phyloP scores from a whole-genome alignment of 2,797 vertebrate genomes.

The Enteromius argenteus region DNA sequence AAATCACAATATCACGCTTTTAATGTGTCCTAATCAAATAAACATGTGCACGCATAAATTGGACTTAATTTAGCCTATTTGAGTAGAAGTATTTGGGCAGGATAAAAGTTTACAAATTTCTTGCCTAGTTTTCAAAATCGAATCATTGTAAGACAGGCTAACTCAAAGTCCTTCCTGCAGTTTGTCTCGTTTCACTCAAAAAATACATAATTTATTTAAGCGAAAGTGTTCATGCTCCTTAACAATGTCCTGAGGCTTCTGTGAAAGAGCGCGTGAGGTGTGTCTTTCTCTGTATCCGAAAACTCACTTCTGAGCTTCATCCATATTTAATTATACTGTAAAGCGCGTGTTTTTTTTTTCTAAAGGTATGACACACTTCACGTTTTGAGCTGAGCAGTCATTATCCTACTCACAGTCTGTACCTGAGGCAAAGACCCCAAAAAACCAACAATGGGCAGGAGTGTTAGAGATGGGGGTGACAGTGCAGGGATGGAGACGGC shows the following conservation, averaged over 20 bases:
- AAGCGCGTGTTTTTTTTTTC: background rate
- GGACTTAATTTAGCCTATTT: background rate
- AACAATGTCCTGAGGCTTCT: conserved; percentile 21
- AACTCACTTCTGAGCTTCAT: background rate
- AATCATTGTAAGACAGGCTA: background rate
- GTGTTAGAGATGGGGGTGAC: conserved; percentile 13
- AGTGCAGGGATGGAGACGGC: background rate
- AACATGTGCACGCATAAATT: background rate
- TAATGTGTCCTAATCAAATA: background rate
- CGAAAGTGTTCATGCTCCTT: background rate
- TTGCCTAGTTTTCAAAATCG: background rate
- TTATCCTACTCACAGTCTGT: conserved; percentile 36
- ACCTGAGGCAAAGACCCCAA: conserved; percentile 17
- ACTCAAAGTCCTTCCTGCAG: background rate
- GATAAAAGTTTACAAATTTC: background rate
- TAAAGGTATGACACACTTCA: background rate
- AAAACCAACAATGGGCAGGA: background rate
- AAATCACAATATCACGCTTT: background rate
- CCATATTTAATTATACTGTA: conserved; percentile 23
- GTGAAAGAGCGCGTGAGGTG: conserved; percentile 13
- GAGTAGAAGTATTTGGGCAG: background rate
- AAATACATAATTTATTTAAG: background rate
- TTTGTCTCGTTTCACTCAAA: background rate
- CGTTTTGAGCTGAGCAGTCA: background rate
- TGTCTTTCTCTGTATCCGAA: background rate